A percentile compares a stretch with the other conserved stretches of the same genome.
Evolutionary conservation across 2,113 vertebrate species (phyloP).

Genomic region (Chascanopsetta lugubris): DNA sequence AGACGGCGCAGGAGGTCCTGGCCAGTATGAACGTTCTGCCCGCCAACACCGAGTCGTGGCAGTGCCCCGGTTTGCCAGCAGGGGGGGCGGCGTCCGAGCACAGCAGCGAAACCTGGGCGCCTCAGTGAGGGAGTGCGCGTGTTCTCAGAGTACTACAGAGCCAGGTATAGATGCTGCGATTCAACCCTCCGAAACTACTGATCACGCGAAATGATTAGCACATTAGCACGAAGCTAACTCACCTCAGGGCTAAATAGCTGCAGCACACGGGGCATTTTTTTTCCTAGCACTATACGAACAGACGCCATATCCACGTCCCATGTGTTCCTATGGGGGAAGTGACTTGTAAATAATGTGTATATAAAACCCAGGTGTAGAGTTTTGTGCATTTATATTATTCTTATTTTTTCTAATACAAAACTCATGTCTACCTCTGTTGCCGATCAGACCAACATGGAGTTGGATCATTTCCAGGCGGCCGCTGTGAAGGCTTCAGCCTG

Average conservation of each 20-base stretch:
- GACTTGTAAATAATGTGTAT: slow-evolving; percentile 69
- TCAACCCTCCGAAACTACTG: too few species aligned
- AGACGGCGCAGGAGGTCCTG: slow-evolving; percentile 78
- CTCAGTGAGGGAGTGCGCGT: too few species aligned
- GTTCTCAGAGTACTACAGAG: not conserved
- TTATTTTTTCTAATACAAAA: slow-evolving; percentile 57
- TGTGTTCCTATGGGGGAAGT: slow-evolving; percentile 5
- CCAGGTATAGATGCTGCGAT: not conserved
- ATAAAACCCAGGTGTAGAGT: slow-evolving; percentile 31
- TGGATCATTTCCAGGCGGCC: slow-evolving; percentile 7
- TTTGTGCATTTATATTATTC: slow-evolving; percentile 59
- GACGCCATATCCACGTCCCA: not conserved
- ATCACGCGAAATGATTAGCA: not conserved
- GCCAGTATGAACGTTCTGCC: slow-evolving; percentile 76
- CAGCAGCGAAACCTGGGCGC: slow-evolving; percentile 66
- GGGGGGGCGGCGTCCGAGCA: slow-evolving; percentile 38
- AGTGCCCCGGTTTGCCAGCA: slow-evolving; percentile 9
- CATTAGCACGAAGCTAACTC: not conserved
- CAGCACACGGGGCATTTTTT: slow-evolving; percentile 14
- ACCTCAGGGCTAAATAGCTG: slow-evolving; percentile 17
- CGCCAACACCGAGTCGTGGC: slow-evolving; percentile 52
- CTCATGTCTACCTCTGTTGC: slow-evolving; percentile 72
- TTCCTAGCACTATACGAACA: slow-evolving; percentile 5
- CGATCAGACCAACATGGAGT: slow-evolving; percentile 24
- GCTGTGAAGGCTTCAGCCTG: slow-evolving; percentile 35